Conservation (phyloP, 1,140 invertebrate genomes). For the Gryllus bimaculatus region DNA sequence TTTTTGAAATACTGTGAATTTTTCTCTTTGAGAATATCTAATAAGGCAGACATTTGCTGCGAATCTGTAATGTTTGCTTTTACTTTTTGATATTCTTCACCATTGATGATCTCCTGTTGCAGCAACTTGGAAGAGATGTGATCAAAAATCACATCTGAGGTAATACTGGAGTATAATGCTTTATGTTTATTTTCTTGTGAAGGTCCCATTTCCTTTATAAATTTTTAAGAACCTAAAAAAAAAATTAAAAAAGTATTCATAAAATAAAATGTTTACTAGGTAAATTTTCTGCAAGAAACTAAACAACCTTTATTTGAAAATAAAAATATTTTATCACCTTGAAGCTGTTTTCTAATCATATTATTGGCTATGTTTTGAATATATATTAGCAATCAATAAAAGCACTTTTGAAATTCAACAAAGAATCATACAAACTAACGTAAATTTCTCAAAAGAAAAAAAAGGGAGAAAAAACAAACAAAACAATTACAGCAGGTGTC, state of each 20-base stretch:
- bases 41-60: background rate
- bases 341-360: too few relatives aligned
- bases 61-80: background rate
- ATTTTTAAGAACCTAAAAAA: background rate
- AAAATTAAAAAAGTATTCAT: background rate
- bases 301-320: too few relatives aligned
- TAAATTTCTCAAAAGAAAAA: too few relatives aligned
- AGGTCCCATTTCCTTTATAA: background rate
- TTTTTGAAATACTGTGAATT: background rate
- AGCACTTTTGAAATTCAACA: too few relatives aligned
- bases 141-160: slow-evolving; percentile 6
- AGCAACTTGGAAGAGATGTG: background rate
- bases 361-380: too few relatives aligned
- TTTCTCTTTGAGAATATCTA: slow-evolving; percentile 8
- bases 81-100: slow-evolving; percentile 12
- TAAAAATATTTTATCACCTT: too few relatives aligned
- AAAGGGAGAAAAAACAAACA: too few relatives aligned
- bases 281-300: background rate
- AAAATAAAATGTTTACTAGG: background rate
- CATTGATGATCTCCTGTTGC: background rate
- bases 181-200: background rate
- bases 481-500: too few relatives aligned
- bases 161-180: background rate
- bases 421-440: too few relatives aligned
- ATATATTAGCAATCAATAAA: too few relatives aligned